Conservation (phyloP, 1,140 invertebrate species). For the Marisa cornuarietis region DNA sequence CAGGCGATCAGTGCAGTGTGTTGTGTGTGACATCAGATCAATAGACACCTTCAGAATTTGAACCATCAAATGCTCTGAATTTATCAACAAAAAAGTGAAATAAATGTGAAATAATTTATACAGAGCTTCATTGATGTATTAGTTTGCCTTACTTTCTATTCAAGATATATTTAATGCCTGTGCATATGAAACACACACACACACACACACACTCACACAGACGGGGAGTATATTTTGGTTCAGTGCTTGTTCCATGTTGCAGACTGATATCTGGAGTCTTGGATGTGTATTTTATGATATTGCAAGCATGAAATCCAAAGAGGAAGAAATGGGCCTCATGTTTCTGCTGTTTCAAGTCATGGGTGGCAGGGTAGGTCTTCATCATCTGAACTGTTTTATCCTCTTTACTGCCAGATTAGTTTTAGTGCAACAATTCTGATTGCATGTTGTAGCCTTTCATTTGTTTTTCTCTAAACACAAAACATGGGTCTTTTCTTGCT, state of each 20-base stretch:
- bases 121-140: no score
- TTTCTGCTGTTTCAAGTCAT: conserved; percentile 23
- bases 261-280: conserved; percentile 21
- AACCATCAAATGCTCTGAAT: no score
- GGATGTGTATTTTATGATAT: conserved; percentile 23
- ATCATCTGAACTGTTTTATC: neutral
- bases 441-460: neutral
- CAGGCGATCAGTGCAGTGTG: no score
- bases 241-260: neutral
- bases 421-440: neutral
- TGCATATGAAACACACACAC: no score
- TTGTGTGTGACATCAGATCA: no score
- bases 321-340: conserved; percentile 19
- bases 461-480: neutral
- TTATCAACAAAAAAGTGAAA: no score
- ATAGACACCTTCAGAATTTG: no score
- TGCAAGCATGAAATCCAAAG: conserved; percentile 7
- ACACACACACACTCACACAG: no score
- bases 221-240: no score
- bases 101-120: no score
- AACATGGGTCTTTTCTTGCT: neutral
- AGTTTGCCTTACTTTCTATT: no score
- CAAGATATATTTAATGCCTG: no score
- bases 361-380: conserved; percentile 17
- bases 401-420: neutral